Conservation (phyloP, 2,797 vertebrate genomes). For the Anguilla anguilla region DNA sequence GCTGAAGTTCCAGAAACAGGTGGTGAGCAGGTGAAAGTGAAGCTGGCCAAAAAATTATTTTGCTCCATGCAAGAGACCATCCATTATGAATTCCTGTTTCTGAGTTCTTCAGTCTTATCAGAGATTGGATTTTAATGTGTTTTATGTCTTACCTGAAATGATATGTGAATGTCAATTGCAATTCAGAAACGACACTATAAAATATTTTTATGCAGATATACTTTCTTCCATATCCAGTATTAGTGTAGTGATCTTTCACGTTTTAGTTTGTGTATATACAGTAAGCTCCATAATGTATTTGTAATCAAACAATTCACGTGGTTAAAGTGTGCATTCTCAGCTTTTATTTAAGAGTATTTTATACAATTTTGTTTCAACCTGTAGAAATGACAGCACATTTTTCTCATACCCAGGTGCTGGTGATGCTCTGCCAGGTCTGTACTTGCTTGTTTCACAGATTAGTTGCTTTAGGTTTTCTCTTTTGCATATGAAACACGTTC, state of each 20-base stretch:
- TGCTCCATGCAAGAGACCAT: not conserved
- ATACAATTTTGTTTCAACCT: no score
- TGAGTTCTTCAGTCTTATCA: not conserved
- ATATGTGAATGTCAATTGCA: not conserved
- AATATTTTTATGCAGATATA: not conserved
- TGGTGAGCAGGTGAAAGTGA: slow-evolving; percentile 20
- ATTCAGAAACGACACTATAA: not conserved
- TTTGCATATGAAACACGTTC: no score
- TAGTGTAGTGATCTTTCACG: not conserved
- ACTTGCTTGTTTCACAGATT: no score
- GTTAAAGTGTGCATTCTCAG: no score
- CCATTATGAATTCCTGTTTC: not conserved
- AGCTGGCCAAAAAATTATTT: not conserved
- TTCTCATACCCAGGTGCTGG: no score
- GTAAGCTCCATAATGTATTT: no score
- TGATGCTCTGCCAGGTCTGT: no score
- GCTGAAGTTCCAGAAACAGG: not conserved
- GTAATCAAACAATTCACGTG: no score
- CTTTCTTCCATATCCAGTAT: not conserved
- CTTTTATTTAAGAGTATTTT: no score
- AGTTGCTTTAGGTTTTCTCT: no score
- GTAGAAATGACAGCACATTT: no score
- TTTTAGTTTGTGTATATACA: not conserved
- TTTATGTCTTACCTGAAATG: not conserved
- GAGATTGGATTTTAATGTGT: not conserved